Evolutionary conservation across 1,140 invertebrate species (phyloP).

Genomic region (Littorina saxatilis): DNA sequence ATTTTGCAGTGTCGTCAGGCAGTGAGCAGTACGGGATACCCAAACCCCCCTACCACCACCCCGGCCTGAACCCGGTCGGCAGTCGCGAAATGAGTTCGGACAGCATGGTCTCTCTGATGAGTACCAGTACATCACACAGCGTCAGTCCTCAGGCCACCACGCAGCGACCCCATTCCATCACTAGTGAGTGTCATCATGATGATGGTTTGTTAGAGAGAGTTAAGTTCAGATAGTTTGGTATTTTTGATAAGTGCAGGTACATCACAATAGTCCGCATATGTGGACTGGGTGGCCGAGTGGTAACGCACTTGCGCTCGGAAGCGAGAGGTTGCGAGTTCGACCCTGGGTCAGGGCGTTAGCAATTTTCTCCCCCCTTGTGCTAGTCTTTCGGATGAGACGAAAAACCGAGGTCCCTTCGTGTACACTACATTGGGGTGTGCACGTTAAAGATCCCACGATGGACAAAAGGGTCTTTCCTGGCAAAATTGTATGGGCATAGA

Average conservation of each 20-base stretch:
- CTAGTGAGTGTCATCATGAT: slow-evolving; percentile 79
- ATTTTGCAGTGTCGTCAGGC: slow-evolving; percentile 77
- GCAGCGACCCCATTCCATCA: slow-evolving; percentile 86
- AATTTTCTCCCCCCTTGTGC: no score
- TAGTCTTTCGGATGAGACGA: no score
- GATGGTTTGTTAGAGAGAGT: slow-evolving; percentile 35
- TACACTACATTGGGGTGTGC: no score
- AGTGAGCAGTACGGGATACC: slow-evolving; percentile 76
- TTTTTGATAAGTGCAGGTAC: slow-evolving; percentile 81
- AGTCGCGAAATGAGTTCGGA: slow-evolving; percentile 79
- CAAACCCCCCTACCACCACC: slow-evolving; percentile 56
- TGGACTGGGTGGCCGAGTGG: no score
- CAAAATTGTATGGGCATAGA: no score
- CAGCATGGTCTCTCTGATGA: slow-evolving; percentile 87
- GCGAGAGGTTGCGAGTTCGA: no score
- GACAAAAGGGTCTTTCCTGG: no score
- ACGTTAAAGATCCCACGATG: no score
- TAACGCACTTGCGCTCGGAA: no score
- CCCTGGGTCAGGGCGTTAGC: no score
- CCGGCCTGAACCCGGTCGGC: slow-evolving; percentile 42
- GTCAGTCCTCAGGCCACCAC: slow-evolving; percentile 82
- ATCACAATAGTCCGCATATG: slow-evolving; percentile 80
- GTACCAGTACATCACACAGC: slow-evolving; percentile 76
- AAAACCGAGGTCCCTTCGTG: no score
- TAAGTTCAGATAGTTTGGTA: slow-evolving; percentile 85